A percentile compares a stretch with the other conserved stretches of the same genome.
These are phyloP conservation scores for Sycobia sp. DNA, from an alignment of 1,140 invertebrate genomes.

Conservation along the genomic window DNA sequence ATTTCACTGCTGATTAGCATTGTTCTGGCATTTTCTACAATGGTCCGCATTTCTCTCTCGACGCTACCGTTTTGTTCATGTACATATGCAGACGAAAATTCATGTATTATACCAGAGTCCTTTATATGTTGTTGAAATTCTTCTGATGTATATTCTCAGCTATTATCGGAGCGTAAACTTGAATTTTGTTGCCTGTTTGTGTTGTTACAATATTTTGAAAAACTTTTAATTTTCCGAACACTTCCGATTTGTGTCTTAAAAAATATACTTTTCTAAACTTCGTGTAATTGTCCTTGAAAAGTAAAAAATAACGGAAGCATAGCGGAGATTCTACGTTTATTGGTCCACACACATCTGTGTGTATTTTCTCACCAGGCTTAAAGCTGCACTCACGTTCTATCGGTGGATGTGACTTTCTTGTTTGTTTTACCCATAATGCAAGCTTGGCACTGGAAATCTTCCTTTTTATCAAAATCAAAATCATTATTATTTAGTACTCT, in stretches of 20 bases:
- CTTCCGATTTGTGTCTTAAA: too few relatives aligned
- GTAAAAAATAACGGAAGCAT: not conserved
- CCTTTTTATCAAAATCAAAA: not conserved
- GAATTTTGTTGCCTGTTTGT: constrained; percentile 45
- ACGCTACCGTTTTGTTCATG: constrained; percentile 51
- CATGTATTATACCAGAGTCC: constrained; percentile 24
- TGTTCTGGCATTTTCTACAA: constrained; percentile 49
- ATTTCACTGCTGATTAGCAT: constrained; percentile 51
- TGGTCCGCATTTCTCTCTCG: constrained; percentile 52
- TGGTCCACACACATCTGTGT: too few relatives aligned
- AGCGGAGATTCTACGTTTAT: not conserved
- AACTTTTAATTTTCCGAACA: constrained; percentile 44
- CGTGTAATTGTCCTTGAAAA: not conserved
- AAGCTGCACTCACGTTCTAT: not conserved
- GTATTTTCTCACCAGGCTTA: too few relatives aligned
- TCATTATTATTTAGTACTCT: too few relatives aligned
- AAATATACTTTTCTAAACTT: not conserved
- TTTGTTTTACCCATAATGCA: constrained; percentile 1
- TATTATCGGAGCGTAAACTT: constrained; percentile 36
- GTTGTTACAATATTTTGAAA: too few relatives aligned
- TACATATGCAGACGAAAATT: constrained; percentile 43
- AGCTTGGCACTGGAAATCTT: not conserved
- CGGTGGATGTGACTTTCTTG: not conserved
- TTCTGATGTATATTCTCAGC: constrained; percentile 21
- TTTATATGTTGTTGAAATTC: constrained; percentile 7